Evolutionary conservation across 2,888 invertebrate genomes (phyloP).

Genomic region (Pocota personata): DNA sequence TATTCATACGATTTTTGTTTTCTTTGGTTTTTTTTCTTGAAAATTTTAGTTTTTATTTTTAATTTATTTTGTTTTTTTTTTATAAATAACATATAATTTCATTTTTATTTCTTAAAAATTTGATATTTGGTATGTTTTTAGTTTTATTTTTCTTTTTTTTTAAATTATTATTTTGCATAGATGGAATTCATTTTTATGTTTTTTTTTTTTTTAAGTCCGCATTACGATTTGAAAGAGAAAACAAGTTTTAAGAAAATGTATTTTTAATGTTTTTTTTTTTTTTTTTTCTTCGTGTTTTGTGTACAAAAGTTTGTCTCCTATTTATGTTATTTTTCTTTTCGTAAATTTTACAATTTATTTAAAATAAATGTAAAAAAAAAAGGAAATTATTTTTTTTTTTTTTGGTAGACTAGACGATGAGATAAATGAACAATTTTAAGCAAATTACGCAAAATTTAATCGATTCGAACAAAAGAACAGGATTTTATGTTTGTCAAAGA

Average conservation of each 20-base stretch:
- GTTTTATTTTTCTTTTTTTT: conserved; percentile 53
- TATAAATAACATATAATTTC: conserved; percentile 72
- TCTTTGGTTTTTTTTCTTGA: conserved; percentile 63
- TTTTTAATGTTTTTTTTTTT: conserved; percentile 19
- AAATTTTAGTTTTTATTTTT: conserved; percentile 48
- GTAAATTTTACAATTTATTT: conserved; percentile 49
- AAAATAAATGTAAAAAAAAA: conserved; percentile 27
- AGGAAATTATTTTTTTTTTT: conserved; percentile 40
- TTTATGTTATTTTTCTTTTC: conserved; percentile 44
- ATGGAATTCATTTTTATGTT: conserved; percentile 62
- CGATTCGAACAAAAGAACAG: conserved; percentile 28
- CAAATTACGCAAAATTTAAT: conserved; percentile 20
- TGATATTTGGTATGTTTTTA: conserved; percentile 72
- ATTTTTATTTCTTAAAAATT: conserved; percentile 71
- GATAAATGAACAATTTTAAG: conserved; percentile 39
- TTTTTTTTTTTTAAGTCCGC: conserved; percentile 46
- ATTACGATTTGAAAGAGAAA: conserved; percentile 67
- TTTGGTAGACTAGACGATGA: conserved; percentile 72
- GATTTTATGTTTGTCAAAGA: background rate
- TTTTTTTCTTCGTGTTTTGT: conserved; percentile 50
- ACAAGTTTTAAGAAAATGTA: conserved; percentile 53
- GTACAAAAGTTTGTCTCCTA: conserved; percentile 67
- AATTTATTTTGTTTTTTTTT: conserved; percentile 39
- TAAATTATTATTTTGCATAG: conserved; percentile 64
- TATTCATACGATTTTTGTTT: conserved; percentile 70